Evolutionary conservation across 2,888 invertebrate genomes (phyloP), one percentile per base, ranked within the genome.

Genomic region (Alcis repandata): DNA sequence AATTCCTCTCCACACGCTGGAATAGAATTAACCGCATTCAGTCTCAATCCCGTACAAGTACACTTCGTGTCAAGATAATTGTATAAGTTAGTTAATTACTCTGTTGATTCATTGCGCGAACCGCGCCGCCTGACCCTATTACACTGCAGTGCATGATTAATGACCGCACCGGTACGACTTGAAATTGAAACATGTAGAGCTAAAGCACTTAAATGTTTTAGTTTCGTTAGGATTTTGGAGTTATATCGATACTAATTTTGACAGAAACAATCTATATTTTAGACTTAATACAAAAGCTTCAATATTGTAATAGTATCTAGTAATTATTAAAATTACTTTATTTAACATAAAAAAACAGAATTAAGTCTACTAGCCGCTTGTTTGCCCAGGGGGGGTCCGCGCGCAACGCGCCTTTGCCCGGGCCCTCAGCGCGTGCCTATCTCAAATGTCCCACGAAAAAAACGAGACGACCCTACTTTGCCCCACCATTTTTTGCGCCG

Each of bases 41-140:
- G 40, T 60, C 64, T 72, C 71, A 75, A 80, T 75, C 76, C 75
- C 75, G 74, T 77, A 75, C 78, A 76, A 77, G 78, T 82, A 78
- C 81, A 82, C 78, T 80, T 72, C 73, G 75, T 82, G 83, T 83
- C 83, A 80, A 83, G 86, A 88, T 87, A 88, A 87, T 83, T 89
- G 86, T 86, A 85, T 83, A 82, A 85, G 82, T 82, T 81, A 81
- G 85, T 91, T 91, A 90, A 91, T 91, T 91, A 88, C 85, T 76
- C 38, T 69, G 77, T 87, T 86, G 88, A 90, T 90, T 89, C 89
- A 91, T 90, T 88, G 85, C 82, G 75, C 74, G 72, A 75, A 75
- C 77, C 68, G 75, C 75, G 80, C 71, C 68, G 66, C 66, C 76
- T 82, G 83, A 78, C 85, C 86, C 80, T 82, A 74, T 86, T 86